Conservation (phyloP, 2,888 invertebrate species). For the Epiperipatus broadwayi region DNA sequence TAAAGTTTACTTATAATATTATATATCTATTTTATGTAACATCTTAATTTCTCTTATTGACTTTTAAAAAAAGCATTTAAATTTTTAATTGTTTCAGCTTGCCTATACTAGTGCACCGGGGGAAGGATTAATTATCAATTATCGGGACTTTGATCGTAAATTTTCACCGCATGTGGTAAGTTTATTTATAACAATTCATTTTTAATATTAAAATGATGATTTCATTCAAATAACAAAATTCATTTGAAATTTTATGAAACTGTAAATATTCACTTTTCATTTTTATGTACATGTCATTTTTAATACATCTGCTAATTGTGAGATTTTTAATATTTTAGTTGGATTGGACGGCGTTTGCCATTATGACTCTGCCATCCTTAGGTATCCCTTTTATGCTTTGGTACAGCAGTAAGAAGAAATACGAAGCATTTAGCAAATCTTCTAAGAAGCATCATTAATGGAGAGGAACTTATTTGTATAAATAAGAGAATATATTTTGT, state of each 20-base stretch:
- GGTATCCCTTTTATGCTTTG: constrained; percentile 83
- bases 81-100: constrained; percentile 42
- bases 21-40: too few relatives aligned
- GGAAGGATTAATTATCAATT: constrained; percentile 78
- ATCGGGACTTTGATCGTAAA: constrained; percentile 79
- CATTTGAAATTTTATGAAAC: too few relatives aligned
- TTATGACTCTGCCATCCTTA: constrained; percentile 86
- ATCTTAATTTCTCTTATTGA: too few relatives aligned
- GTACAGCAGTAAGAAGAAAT: constrained; percentile 85
- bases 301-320: too few relatives aligned
- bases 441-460: constrained; percentile 17
- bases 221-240: too few relatives aligned
- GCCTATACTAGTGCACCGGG: constrained; percentile 71
- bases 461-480: too few relatives aligned
- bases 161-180: constrained; percentile 81
- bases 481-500: too few relatives aligned
- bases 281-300: too few relatives aligned
- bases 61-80: too few relatives aligned
- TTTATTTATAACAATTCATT: constrained; percentile 8
- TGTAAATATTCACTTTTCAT: too few relatives aligned
- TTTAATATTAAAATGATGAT: not conserved
- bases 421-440: constrained; percentile 44
- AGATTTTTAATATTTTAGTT: constrained; percentile 39
- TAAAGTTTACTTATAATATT: too few relatives aligned
- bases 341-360: constrained; percentile 89